Conservation (phyloP, 2,888 invertebrate species). For the Mesorhabditis spiculigera region DNA sequence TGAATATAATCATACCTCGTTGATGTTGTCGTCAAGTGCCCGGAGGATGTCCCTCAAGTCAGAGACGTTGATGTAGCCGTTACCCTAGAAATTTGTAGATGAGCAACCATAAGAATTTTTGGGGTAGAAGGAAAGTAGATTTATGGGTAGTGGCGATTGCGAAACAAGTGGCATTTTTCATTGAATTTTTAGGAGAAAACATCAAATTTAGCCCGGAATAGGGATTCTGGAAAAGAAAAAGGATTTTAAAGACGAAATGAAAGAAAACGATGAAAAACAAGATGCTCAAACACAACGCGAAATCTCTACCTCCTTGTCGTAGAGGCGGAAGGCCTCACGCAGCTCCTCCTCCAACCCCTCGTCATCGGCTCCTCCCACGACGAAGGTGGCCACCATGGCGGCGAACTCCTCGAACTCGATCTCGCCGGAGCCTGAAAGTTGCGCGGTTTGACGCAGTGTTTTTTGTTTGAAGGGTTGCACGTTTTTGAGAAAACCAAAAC, state of each 20-base stretch:
- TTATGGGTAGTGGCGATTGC: too few species aligned
- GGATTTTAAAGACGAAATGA: background rate
- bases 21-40: slow-evolving; percentile 90
- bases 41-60: slow-evolving; percentile 88
- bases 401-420: slow-evolving; percentile 95
- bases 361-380: slow-evolving; percentile 95
- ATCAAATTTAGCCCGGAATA: too few species aligned
- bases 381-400: slow-evolving; percentile 84
- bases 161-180: too few species aligned
- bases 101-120: background rate
- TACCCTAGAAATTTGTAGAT: slow-evolving; percentile 59
- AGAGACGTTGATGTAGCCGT: slow-evolving; percentile 88
- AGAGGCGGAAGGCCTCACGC: slow-evolving; percentile 94
- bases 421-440: slow-evolving; percentile 80
- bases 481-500: background rate
- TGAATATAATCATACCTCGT: slow-evolving; percentile 65
- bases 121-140: too few species aligned
- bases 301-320: slow-evolving; percentile 83
- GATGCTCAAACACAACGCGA: slow-evolving; percentile 61
- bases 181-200: too few species aligned
- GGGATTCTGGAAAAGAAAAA: too few species aligned
- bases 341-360: slow-evolving; percentile 84
- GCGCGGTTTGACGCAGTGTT: too few species aligned
- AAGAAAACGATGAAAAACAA: slow-evolving; percentile 63
- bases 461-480: background rate